Base-by-base conservation (phyloP, 2,888 invertebrate species). In the Smittia aterrima region DNA sequence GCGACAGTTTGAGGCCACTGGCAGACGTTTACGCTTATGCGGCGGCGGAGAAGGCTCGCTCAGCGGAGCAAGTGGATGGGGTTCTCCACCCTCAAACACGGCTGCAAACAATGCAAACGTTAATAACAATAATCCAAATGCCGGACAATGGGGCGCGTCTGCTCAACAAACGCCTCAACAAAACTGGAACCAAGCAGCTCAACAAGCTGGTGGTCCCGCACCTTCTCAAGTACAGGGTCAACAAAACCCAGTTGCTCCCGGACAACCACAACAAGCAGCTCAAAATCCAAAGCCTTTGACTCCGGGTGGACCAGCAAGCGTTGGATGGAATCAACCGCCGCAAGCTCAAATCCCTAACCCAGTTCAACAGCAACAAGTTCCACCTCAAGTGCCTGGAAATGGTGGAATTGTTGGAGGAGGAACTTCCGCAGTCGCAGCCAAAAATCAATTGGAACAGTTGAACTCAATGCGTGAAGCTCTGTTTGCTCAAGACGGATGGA, bases 401-500 rank as follows among this genome's bases (percentile, higher is more conserved):
- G 83, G 77, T 75, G 85, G 85, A 75, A 84, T 83, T 79, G 84
- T 81, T 77, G 84, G 85, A 79, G 82, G 81, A 78, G 86, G 85
- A 78, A 86, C 85, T 78, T 82, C 86, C 66, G 87, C 88, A 76
- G 89, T 87, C 78, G 88, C 91, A 76, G 92, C 93, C 75, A 92
- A 93, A 84, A 88, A 90, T 80, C 90, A 91, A 82, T 87, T 95
- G 78, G 94, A 95, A 84, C 93, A 94, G 83, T 86, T 95, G 77
- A 94, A 92, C 83, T 92, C 90, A 76, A 94, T 95, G 93, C 87
- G 95, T 76, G 95, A 95, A 83, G 93, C 94, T 71, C 87, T 95
- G 75, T 95, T 92, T 81, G 92, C 93, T 82, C 92, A 92, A 81
- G 95, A 96, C 81, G 95, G 95, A 77, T 95, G 95, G 96, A 95